Percentiles rank a stretch among this genome's conserved stretches.
Evolutionary conservation across 2,113 vertebrate species (phyloP).

Genomic region (Gymnarchus niloticus): DNA sequence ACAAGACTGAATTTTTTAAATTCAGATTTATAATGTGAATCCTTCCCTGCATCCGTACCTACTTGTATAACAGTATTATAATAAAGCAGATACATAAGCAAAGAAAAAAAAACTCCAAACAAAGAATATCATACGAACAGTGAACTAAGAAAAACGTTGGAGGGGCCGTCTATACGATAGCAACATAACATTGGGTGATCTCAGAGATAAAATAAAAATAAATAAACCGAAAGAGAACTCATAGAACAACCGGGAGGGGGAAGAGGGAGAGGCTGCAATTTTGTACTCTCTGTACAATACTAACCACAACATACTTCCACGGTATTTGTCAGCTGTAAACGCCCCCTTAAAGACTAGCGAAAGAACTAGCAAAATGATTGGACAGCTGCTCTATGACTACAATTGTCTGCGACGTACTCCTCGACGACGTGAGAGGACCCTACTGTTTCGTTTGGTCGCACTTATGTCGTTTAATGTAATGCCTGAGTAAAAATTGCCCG

Average conservation of each 20-base stretch:
- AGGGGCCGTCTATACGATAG: not conserved
- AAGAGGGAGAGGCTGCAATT: not conserved
- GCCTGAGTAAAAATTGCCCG: conserved; percentile 2
- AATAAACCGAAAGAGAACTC: conserved; percentile 28
- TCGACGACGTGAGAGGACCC: not conserved
- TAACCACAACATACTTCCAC: not conserved
- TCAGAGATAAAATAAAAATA: conserved; percentile 33
- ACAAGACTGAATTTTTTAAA: too few relatives aligned
- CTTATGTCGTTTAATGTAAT: not conserved
- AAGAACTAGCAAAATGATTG: conserved; percentile 3
- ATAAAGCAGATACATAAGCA: too few relatives aligned
- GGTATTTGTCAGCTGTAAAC: not conserved
- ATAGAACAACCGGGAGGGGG: conserved; percentile 28
- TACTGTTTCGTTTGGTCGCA: not conserved
- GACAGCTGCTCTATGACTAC: conserved; percentile 14
- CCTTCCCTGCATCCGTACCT: too few relatives aligned
- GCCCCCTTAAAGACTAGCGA: not conserved
- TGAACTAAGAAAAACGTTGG: conserved; percentile 27
- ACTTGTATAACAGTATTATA: too few relatives aligned
- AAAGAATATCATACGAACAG: conserved; percentile 38
- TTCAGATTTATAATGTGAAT: too few relatives aligned
- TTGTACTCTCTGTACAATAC: not conserved
- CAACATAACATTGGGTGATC: not conserved
- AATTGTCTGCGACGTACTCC: conserved; percentile 13
- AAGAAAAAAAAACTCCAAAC: too few relatives aligned